These are phyloP conservation scores for Sitobion miscanthi DNA, from an alignment of 1,140 invertebrate species.

Conservation along the genomic window DNA sequence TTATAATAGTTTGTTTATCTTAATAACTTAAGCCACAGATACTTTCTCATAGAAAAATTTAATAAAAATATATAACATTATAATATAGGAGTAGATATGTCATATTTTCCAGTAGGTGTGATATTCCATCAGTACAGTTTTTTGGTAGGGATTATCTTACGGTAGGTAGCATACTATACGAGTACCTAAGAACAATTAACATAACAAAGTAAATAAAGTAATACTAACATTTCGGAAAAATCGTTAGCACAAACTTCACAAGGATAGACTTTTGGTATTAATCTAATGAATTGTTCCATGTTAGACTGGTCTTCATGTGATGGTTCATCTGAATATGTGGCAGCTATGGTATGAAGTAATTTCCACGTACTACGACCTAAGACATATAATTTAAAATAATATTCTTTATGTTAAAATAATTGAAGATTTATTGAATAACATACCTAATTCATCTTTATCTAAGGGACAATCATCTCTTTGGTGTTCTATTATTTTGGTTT, in stretches of 20 bases:
- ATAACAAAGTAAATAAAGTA: conserved; percentile 38
- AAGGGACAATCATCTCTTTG: conserved; percentile 18
- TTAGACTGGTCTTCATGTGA: conserved; percentile 73
- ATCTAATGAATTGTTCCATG: conserved; percentile 83
- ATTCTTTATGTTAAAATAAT: neutral
- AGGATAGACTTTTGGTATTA: conserved; percentile 93
- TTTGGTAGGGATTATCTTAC: no score
- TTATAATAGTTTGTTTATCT: no score
- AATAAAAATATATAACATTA: no score
- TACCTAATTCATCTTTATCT: conserved; percentile 40
- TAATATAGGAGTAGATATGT: no score
- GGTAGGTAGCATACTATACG: no score
- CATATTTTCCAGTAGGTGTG: no score
- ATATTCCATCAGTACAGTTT: no score
- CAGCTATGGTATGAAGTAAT: conserved; percentile 95
- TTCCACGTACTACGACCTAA: conserved; percentile 84
- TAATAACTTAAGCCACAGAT: no score
- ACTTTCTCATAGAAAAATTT: no score
- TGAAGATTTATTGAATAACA: neutral
- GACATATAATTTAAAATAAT: conserved; percentile 23
- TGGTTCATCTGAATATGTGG: conserved; percentile 92
- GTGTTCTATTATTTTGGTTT: neutral
- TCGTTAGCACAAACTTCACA: conserved; percentile 93
- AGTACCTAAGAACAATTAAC: neutral
- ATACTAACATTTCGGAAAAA: conserved; percentile 78